Base-by-base conservation (phyloP, 1,140 invertebrate species). In the Mesaphorura yosii region DNA sequence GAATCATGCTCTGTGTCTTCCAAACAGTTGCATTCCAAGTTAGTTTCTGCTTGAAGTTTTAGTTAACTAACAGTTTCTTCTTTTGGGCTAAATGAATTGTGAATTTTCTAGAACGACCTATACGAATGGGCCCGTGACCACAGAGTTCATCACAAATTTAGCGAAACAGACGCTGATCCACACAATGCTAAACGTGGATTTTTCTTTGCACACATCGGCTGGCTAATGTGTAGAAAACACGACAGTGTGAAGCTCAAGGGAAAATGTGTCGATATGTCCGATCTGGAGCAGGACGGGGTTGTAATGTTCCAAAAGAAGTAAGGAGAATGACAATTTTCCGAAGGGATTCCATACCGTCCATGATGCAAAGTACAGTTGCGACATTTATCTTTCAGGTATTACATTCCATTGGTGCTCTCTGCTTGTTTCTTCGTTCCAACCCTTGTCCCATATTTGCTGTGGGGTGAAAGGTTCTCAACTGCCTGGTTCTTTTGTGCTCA, bases 131-230 rank as follows among this genome's bases (percentile, higher is more conserved):
- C 68, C 31, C 66, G 79, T 29, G 79, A 81, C 62, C 79, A 81
- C 64, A 64, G 79, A 40, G 74, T 77, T 23, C 79, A 81, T 64
- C 79, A 81, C 65, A 81, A 81, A 58, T 80, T 72, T 66, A 74
- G 76, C 0, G 79, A 81, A 63, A 80, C 79, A 3, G 70, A 79
- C 65, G 79, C 78, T 14, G 79, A 81, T 60, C 79, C 79, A 15
- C 79, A 81, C 63, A 79, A 80, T 65, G 75, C 77, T 1, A 88
- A 77, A 4, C 76, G 91, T 15, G 93, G 92, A 3, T 94, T 97
- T 72, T 97, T 97, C 74, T 97, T 96, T 69, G 78, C 92, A 0
- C 93, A 97, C 65, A 77, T 96, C 48, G 93, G 93, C 12, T 97
- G 93, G 93, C 71, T 97, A 37, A 69, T 97, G 31, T 83, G 84